Evolutionary conservation across 2,888 invertebrate species (phyloP).

Genomic region (Ochropleura leucogaster): DNA sequence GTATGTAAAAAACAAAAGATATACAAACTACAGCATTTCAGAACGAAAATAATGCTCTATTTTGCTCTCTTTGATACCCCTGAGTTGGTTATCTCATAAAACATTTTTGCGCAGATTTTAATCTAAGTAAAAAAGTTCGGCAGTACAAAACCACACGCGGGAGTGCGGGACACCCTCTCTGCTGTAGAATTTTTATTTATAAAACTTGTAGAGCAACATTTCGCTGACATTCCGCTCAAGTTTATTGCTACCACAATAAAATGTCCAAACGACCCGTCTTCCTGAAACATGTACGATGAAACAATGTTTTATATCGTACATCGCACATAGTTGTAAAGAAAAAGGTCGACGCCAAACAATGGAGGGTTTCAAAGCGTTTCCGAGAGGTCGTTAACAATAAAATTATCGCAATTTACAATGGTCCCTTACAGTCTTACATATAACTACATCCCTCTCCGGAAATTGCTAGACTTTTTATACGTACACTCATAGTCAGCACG

Average conservation of each 20-base stretch:
- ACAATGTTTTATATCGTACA: conserved; percentile 29
- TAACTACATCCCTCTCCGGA: conserved; percentile 19
- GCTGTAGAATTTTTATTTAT: conserved; percentile 14
- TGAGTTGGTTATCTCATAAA: neutral
- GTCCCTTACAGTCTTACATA: conserved; percentile 28
- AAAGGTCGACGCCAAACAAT: conserved; percentile 30
- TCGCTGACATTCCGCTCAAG: conserved; percentile 18
- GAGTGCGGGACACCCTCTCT: neutral
- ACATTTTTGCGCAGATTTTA: neutral
- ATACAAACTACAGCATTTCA: neutral
- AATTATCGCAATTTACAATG: conserved; percentile 33
- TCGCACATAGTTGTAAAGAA: conserved; percentile 20
- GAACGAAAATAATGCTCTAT: neutral
- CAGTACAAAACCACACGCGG: conserved; percentile 10
- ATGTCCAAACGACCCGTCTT: conserved; percentile 10
- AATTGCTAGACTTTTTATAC: conserved; percentile 22
- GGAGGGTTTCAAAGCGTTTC: conserved; percentile 27
- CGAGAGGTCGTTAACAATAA: conserved; percentile 29
- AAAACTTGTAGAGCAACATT: conserved; percentile 19
- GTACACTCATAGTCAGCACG: neutral
- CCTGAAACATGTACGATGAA: conserved; percentile 19
- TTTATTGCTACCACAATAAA: conserved; percentile 17
- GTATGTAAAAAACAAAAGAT: neutral
- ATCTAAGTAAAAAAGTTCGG: conserved; percentile 1
- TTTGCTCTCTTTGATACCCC: neutral